phyloP scores from a whole-genome alignment of 2,888 invertebrate species.

The Leptopilina syphax region DNA sequence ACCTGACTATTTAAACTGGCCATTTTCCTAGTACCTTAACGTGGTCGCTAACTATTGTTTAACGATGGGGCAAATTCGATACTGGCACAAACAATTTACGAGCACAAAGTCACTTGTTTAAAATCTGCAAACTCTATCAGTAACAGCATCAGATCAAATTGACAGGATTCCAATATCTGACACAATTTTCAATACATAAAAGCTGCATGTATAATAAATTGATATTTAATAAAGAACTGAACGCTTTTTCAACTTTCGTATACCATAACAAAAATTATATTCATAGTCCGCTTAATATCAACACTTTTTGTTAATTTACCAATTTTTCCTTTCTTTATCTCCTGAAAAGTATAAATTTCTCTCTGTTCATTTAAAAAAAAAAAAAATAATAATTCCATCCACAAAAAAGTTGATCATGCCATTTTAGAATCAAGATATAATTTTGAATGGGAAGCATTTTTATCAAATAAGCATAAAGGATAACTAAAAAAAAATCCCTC shows the following conservation, averaged over 20 bases:
- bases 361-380: no score
- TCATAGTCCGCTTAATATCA: neutral
- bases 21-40: constrained; percentile 16
- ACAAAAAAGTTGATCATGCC: no score
- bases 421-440: no score
- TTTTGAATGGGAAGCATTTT: no score
- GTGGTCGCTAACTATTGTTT: constrained; percentile 22
- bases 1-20: constrained; percentile 29
- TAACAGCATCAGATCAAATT: constrained; percentile 15
- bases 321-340: no score
- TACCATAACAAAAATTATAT: neutral
- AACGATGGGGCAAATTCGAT: constrained; percentile 30
- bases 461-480: no score
- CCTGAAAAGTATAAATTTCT: no score
- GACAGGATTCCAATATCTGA: constrained; percentile 22
- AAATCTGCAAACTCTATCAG: constrained; percentile 18
- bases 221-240: neutral
- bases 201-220: neutral
- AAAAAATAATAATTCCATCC: no score
- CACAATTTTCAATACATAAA: constrained; percentile 4
- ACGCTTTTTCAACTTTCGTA: neutral
- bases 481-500: no score
- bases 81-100: constrained; percentile 29
- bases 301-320: neutral
- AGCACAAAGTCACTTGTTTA: neutral